phyloP scores from a whole-genome alignment of 2,797 vertebrate species.

The Gadopsis bispinosus region DNA sequence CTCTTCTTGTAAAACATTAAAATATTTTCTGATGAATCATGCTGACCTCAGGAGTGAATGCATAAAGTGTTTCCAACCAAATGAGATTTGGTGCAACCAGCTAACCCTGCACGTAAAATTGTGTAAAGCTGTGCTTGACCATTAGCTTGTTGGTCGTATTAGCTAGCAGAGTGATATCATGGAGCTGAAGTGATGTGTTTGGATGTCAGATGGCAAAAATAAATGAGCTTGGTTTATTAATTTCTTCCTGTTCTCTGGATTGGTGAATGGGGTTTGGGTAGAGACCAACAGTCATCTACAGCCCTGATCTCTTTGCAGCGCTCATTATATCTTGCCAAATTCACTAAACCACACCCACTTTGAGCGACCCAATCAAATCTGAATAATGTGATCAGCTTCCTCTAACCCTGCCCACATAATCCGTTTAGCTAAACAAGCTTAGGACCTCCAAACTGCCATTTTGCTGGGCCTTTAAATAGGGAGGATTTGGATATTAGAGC shows the following conservation, averaged over 20 bases:
- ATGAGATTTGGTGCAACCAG: neutral
- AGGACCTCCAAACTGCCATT: neutral
- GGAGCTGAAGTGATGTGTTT: neutral
- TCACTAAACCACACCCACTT: neutral
- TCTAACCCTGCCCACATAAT: neutral
- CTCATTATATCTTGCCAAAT: too few species aligned
- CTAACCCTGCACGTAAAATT: neutral
- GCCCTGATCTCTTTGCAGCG: neutral
- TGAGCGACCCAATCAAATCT: neutral
- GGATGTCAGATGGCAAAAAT: neutral
- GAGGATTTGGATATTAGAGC: neutral
- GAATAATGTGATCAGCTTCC: neutral
- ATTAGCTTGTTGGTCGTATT: neutral
- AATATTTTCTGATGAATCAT: too few species aligned
- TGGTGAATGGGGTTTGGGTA: neutral
- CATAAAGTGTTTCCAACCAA: too few species aligned
- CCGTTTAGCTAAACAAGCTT: neutral
- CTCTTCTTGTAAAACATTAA: too few species aligned
- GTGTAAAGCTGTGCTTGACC: neutral
- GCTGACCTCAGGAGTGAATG: too few species aligned
- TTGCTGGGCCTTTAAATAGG: neutral
- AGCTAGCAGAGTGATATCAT: too few species aligned
- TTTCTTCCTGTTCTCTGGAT: neutral
- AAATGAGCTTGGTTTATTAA: neutral
- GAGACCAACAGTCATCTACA: neutral